These are phyloP conservation scores for Xestia c-nigrum DNA, from an alignment of 2,888 invertebrate genomes.

Conservation along the genomic window DNA sequence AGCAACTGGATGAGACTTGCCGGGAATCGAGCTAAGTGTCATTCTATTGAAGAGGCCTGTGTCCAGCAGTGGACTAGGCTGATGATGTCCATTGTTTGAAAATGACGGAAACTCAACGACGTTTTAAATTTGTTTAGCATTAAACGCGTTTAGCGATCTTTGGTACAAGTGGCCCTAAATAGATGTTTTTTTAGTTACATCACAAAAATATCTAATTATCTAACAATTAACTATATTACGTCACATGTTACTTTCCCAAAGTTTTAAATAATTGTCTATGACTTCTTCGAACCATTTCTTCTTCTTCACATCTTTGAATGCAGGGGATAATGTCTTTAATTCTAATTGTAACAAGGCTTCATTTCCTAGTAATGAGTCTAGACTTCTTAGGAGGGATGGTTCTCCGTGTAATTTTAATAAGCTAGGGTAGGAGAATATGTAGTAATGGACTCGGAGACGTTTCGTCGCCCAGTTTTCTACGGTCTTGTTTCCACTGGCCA, in stretches of 20 bases:
- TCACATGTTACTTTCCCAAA: constrained; percentile 97
- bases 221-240: constrained; percentile 64
- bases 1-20: background rate
- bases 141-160: background rate
- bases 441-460: constrained; percentile 93
- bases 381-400: constrained; percentile 92
- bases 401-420: constrained; percentile 96
- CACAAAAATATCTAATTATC: constrained; percentile 62
- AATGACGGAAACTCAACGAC: background rate
- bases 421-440: constrained; percentile 95
- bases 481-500: constrained; percentile 95
- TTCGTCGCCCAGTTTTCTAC: constrained; percentile 94
- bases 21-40: background rate
- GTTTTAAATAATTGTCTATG: constrained; percentile 96
- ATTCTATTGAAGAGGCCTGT: background rate
- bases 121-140: background rate
- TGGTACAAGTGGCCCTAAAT: background rate
- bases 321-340: constrained; percentile 94
- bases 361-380: constrained; percentile 94
- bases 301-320: constrained; percentile 94
- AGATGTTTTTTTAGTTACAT: constrained; percentile 37
- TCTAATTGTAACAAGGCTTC: constrained; percentile 96
- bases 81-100: background rate
- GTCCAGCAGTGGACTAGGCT: background rate
- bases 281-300: constrained; percentile 96